A percentile compares a stretch with the other conserved stretches of the same genome.
Conservation (phyloP, 2,888 invertebrate genomes). For the Muschampia staudingeri region DNA sequence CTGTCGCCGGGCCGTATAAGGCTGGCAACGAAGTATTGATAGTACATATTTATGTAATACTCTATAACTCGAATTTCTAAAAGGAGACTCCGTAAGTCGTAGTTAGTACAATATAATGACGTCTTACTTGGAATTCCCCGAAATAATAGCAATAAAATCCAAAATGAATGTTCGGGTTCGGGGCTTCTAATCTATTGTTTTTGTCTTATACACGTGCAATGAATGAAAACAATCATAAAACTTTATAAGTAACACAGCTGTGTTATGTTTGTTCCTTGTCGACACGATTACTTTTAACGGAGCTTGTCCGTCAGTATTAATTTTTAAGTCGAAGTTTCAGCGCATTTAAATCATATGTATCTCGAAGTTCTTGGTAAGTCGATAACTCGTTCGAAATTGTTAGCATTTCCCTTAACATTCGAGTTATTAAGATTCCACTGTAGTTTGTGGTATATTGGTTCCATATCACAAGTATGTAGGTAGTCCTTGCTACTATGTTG, state of each 20-base stretch:
- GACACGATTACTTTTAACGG: conserved; percentile 21
- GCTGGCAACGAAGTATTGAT: conserved; percentile 11
- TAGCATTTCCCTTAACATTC: conserved; percentile 27
- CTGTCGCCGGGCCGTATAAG: conserved; percentile 14
- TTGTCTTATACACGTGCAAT: conserved; percentile 38
- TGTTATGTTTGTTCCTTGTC: conserved; percentile 32
- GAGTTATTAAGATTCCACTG: conserved; percentile 16
- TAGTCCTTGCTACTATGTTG: conserved; percentile 14
- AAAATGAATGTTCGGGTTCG: conserved; percentile 34
- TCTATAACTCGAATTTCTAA: conserved; percentile 20
- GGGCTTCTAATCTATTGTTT: conserved; percentile 31
- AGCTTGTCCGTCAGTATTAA: conserved; percentile 11
- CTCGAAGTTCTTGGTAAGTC: conserved; percentile 29
- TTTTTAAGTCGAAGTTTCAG: conserved; percentile 29
- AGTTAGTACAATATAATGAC: conserved; percentile 14
- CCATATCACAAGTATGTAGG: conserved; percentile 14
- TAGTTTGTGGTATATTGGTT: conserved; percentile 14
- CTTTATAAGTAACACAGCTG: conserved; percentile 34
- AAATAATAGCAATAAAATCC: conserved; percentile 43
- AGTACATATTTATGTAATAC: conserved; percentile 18
- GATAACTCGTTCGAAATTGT: conserved; percentile 31
- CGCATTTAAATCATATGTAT: conserved; percentile 22
- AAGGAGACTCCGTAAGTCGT: conserved; percentile 14
- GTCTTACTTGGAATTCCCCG: conserved; percentile 14
- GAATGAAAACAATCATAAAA: conserved; percentile 28